Evolutionary conservation across 1,140 invertebrate genomes (phyloP).

Genomic region (Druon quercuslanigerum): DNA sequence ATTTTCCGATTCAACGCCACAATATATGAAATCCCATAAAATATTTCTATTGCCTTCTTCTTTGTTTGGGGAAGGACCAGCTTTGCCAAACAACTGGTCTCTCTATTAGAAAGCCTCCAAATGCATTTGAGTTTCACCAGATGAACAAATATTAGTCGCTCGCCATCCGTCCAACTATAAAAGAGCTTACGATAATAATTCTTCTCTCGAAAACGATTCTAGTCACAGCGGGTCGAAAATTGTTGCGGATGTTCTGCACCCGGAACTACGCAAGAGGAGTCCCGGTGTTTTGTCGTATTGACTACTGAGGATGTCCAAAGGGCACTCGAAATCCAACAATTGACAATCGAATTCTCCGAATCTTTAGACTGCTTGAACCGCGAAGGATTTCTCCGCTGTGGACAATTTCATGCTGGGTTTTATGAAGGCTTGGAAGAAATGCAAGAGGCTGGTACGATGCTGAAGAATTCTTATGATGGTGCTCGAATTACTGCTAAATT

Average conservation of each 20-base stretch:
- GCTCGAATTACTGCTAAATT: slow-evolving; percentile 45
- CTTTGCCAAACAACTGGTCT: slow-evolving; percentile 1
- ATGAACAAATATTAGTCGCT: slow-evolving; percentile 6
- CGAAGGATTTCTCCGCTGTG: slow-evolving; percentile 19
- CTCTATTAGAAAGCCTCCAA: background rate
- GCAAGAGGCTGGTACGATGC: slow-evolving; percentile 32
- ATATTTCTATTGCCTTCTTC: no score
- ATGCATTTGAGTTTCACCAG: slow-evolving; percentile 3
- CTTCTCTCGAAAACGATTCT: slow-evolving; percentile 11
- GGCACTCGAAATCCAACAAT: slow-evolving; percentile 21
- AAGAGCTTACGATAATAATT: background rate
- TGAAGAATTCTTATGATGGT: slow-evolving; percentile 23
- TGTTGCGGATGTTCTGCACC: background rate
- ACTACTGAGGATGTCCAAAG: background rate
- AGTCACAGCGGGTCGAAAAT: slow-evolving; percentile 8
- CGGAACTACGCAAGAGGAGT: background rate
- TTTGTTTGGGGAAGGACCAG: background rate
- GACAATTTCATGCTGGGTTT: slow-evolving; percentile 34
- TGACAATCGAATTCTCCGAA: background rate
- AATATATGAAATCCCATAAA: no score
- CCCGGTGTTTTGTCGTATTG: background rate
- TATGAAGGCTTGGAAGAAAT: slow-evolving; percentile 21
- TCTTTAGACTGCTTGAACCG: background rate
- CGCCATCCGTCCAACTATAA: background rate
- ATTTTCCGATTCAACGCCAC: no score